Base-by-base conservation (phyloP, 2,888 invertebrate genomes). In the Timema cristinae region DNA sequence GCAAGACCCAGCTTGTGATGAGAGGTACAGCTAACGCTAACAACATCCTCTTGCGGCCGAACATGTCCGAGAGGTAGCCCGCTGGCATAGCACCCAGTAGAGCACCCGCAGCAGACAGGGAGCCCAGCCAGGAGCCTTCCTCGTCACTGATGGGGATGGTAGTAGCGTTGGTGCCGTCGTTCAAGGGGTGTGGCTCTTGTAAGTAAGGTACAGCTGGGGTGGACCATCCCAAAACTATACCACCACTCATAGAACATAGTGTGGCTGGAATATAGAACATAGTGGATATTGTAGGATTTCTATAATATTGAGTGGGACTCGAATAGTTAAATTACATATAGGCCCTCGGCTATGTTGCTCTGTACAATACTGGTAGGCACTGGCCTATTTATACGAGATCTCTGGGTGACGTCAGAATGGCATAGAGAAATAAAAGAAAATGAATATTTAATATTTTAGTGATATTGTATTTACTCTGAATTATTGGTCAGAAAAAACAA, bases 61-160 rank as follows among this genome's bases (percentile, higher is more conserved):
- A 6, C 47, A 72, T 48, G 47, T 76, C 77, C 4, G 76, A 75
- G 8, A 76, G 61, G 69, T 74, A 76, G n/a, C 92, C 93, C 0
- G 90, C 91, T 13, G 87, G 79, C 78, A 91, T 89, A 0, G 92
- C 90, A 0, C 92, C 92, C 81, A 85, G 79, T 66, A 90, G 82
- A 13, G 91, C 90, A 54, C 92, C 92, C 67, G 91, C 79, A 0
- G 91, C 88, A 54, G 91, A 84, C 59, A 91, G 81, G 4, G 91
- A 91, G 2, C 90, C 90, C 73, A 93, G 87, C 92, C 92, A 92
- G 8, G 91, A 89, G 76, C 86, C 86, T 79, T 91, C 85, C 52
- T 86, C 86, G 0, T 83, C 77, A 0, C 84, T 85, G 1, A 89
- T 49, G 61, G 32, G 13, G 8, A 15, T 47, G 11, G 56, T 59